Percentiles rank a stretch among this genome's conserved stretches.
Conservation (phyloP, 2,113 vertebrate species). For the Dromas ardeola region DNA sequence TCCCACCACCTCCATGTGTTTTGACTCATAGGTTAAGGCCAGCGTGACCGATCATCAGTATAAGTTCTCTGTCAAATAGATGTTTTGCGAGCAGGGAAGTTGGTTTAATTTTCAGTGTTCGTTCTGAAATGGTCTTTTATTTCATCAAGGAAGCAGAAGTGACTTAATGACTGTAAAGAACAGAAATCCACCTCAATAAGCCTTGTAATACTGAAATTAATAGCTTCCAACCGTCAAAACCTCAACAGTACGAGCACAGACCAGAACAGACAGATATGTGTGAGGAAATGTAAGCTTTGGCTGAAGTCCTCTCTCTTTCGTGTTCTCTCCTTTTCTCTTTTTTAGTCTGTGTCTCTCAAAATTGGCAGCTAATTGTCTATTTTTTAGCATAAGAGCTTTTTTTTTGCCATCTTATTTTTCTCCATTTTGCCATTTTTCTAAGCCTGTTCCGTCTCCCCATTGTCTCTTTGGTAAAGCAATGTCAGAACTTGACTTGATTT, state of each 20-base stretch:
- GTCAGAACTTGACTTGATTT: background rate
- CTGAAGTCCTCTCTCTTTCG: background rate
- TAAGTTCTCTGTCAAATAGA: background rate
- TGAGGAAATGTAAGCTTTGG: background rate
- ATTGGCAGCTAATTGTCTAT: background rate
- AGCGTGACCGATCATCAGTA: rapidly evolving
- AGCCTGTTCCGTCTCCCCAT: rapidly evolving
- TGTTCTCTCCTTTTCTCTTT: background rate
- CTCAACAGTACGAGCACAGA: background rate
- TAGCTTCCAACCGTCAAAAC: slow-evolving; percentile 37
- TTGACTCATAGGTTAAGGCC: background rate
- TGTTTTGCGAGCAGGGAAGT: background rate
- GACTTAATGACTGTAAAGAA: background rate
- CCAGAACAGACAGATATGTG: background rate
- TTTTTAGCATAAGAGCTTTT: background rate
- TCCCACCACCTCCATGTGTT: background rate
- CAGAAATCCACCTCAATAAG: slow-evolving; percentile 36
- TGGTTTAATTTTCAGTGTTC: background rate
- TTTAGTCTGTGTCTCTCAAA: background rate
- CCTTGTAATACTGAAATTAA: slow-evolving; percentile 41
- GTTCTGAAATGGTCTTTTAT: background rate
- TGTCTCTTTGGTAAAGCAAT: background rate
- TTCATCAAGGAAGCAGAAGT: slow-evolving; percentile 12
- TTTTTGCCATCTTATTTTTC: background rate
- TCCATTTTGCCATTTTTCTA: background rate